Base-by-base conservation (phyloP, 2,797 vertebrate genomes). In the Macroramphosus scolopax region DNA sequence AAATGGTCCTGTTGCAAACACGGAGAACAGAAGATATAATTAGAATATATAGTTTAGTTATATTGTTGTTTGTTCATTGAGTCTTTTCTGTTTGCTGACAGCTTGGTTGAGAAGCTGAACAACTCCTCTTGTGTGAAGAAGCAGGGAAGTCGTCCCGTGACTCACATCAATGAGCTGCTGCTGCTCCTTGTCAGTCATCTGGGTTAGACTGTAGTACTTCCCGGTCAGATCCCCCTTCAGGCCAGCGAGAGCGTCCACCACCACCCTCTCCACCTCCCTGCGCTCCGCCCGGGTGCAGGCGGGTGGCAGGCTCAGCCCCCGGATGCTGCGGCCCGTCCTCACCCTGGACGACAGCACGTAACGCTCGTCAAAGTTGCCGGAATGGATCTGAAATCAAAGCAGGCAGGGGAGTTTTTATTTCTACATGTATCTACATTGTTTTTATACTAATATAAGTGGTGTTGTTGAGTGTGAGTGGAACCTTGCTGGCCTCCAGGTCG, bases 141-240 rank as follows among this genome's bases (percentile, higher is more conserved):
- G 2, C 2, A 9, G 8, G 31, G 24, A n/a, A 18, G 16, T 10
- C 36, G 16, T 15, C 16, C n/a, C 36, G 5, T 12, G 30, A 63
- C 96, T 89, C 80, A 99, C 96, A 0, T 99, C 95, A 14, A 99
- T 98, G 34, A 99, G 93, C 77, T 95, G 93, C 63, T 98, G 94
- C 64, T 99, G 97, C 53, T 98, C 93, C 68, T 88, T 15, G 0
- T 98, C 96, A 0, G 93, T 97, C 95, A 99, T 93, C 43, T 90
- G 90, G 1, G 89, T 89, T 34, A 98, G 94, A 40, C 93, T 93
- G 80, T 89, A 99, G 83, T 99, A 99, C 24, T 52, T 92, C 43
- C 97, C 96, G 0, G 80, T 9, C 75, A 98, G 84, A 73, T 96
- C 94, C 0, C 80, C 92, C 0, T 85, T 86, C 63, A 99, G 89